Conservation (phyloP, 2,113 vertebrate species). For the Lagopus muta region DNA sequence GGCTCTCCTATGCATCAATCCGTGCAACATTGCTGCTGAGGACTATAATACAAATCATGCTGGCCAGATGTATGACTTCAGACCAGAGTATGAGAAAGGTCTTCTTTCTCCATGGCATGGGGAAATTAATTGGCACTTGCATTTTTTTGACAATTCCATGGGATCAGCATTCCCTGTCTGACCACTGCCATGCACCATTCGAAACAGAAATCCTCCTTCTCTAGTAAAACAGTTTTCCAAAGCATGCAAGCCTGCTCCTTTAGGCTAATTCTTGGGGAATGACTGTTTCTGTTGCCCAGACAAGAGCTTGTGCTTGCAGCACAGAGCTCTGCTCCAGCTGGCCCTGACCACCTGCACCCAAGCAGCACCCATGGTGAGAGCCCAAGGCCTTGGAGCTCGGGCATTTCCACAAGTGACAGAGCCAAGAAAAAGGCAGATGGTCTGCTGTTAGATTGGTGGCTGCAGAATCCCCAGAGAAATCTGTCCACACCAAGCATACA, state of each 20-base stretch:
- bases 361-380: rapidly evolving
- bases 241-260: neutral
- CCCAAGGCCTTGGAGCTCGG: rapidly evolving
- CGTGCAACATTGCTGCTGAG: neutral
- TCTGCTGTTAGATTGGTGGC: neutral
- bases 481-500: neutral
- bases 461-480: neutral
- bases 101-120: neutral
- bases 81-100: neutral
- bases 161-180: neutral
- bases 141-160: neutral
- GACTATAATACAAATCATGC: neutral
- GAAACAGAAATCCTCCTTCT: neutral
- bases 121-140: neutral
- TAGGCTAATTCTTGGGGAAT: slow-evolving; percentile 6
- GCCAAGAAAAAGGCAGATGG: rapidly evolving
- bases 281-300: neutral
- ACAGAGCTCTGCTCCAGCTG: neutral
- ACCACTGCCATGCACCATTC: rapidly evolving
- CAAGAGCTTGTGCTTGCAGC: neutral
- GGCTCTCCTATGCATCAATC: neutral
- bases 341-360: neutral
- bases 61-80: neutral
- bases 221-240: neutral
- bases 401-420: neutral